A percentile compares a stretch with the other conserved stretches of the same genome.
phyloP scores from a whole-genome alignment of 2,888 invertebrate species.

The Platypus cylindrus region DNA sequence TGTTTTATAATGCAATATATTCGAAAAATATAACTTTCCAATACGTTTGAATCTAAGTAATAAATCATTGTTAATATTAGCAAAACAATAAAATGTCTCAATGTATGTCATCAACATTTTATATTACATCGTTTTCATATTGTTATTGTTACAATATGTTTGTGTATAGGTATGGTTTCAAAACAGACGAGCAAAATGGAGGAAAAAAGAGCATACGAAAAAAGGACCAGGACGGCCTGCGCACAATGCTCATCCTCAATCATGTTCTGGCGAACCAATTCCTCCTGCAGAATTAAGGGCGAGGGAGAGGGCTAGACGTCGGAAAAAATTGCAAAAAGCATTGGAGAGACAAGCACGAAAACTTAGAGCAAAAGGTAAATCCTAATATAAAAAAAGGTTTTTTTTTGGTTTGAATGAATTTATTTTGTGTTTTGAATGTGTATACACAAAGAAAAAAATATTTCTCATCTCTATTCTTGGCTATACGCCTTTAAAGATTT shows the following conservation, averaged over 20 bases:
- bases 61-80: too few species aligned
- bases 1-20: too few species aligned
- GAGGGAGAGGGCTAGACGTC: slow-evolving; percentile 74
- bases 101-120: too few species aligned
- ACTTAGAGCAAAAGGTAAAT: slow-evolving; percentile 62
- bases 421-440: too few species aligned
- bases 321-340: slow-evolving; percentile 85
- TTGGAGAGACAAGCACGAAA: slow-evolving; percentile 86
- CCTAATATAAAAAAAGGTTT: too few species aligned
- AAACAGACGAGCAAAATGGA: slow-evolving; percentile 97
- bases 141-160: slow-evolving; percentile 6
- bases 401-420: too few species aligned
- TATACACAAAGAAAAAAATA: background rate
- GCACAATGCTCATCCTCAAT: slow-evolving; percentile 96
- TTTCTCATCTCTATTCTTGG: background rate
- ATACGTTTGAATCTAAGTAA: too few species aligned
- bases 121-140: background rate
- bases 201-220: slow-evolving; percentile 97
- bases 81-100: too few species aligned
- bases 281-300: slow-evolving; percentile 80
- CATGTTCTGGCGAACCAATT: slow-evolving; percentile 94
- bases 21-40: too few species aligned
- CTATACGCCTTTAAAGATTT: background rate
- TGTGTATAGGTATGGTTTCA: slow-evolving; percentile 95
- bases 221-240: slow-evolving; percentile 97